A percentile compares a stretch with the other conserved stretches of the same genome.
Conservation (phyloP, 2,888 invertebrate species). For the Ecdyonurus torrentis region DNA sequence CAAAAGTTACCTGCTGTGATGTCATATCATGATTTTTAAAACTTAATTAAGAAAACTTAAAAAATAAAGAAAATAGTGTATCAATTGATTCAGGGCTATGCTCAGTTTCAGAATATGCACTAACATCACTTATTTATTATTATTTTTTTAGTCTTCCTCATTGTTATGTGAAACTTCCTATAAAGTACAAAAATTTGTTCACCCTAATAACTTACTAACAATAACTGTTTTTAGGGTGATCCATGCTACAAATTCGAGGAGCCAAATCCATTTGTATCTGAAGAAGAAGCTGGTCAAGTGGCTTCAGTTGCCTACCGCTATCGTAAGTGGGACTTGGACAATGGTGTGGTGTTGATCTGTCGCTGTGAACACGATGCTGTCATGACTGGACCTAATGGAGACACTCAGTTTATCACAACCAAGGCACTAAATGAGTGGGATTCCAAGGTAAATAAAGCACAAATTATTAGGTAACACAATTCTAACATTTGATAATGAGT, state of each 20-base stretch:
- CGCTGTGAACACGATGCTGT: conserved; percentile 97
- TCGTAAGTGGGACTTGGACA: conserved; percentile 91
- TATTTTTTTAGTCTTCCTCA: no score
- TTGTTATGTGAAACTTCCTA: not conserved
- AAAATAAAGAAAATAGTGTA: no score
- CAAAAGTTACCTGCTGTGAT: no score
- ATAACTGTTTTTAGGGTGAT: conserved; percentile 50
- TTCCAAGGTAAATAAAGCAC: conserved; percentile 65
- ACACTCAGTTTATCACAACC: conserved; percentile 83
- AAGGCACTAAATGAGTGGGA: conserved; percentile 99
- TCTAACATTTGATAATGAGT: no score
- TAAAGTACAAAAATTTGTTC: not conserved
- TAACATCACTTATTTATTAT: no score
- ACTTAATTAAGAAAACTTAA: no score
- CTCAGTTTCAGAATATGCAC: no score
- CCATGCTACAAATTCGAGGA: conserved; percentile 78
- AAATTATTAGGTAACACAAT: no score
- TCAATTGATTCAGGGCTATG: no score
- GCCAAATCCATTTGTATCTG: conserved; percentile 82
- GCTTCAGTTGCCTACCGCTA: conserved; percentile 95
- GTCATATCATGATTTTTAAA: no score
- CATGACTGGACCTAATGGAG: conserved; percentile 68
- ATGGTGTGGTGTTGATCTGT: conserved; percentile 76
- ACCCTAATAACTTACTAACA: conserved; percentile 9
- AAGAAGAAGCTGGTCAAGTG: conserved; percentile 81